Evolutionary conservation across 2,113 vertebrate species (phyloP), one percentile per base, ranked within the genome.

Genomic region (Todiramphus saurophagus): DNA sequence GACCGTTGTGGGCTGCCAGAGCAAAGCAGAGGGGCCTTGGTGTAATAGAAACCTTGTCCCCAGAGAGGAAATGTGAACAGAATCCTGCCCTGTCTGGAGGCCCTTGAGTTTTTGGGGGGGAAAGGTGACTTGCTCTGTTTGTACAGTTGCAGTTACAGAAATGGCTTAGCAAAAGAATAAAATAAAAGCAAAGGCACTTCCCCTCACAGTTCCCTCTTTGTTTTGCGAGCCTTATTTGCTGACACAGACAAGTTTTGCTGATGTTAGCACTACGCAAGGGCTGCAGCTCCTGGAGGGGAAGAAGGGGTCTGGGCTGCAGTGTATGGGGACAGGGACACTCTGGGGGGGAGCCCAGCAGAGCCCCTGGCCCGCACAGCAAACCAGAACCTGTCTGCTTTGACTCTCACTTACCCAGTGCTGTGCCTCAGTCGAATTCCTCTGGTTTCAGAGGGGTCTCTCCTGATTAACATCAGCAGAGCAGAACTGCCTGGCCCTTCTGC

Each of bases 371-470:
- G 10, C 24, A 12, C 8, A 35, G 11, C 59, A n/a, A 28, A 37
- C 4, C 63, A 37, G 17, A 56, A 30, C 9, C 35, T n/a, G 67
- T 14, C 53, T 23, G 43, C 33, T 14, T 51, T 25, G n/a, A 28
- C 15, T 41, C 41, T 51, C 20, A 4, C 33, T 48, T 4, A 21
- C 19, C 24, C 79, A 39, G 16, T 0, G 0, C 0, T 3, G 5
- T 9, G 19, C 9, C 41, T 63, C 64, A 21, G 1, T 5, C 11
- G 10, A 24, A 39, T 21, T 31, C 37, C 55, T 24, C 21, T 18
- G 14, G 33, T 39, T 62, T 17, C 51, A 35, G 70, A 78, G 81
- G 16, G 19, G 3, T 56, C 27, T 81, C 37, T 88, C 58, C 70
- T 13, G 5, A 25, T 28, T 8, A 24, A 19, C 55, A 33, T 5